A percentile compares a stretch with the other conserved stretches of the same genome.
Evolutionary conservation across 1,140 invertebrate species (phyloP).

Genomic region (Trissolcus basalis): DNA sequence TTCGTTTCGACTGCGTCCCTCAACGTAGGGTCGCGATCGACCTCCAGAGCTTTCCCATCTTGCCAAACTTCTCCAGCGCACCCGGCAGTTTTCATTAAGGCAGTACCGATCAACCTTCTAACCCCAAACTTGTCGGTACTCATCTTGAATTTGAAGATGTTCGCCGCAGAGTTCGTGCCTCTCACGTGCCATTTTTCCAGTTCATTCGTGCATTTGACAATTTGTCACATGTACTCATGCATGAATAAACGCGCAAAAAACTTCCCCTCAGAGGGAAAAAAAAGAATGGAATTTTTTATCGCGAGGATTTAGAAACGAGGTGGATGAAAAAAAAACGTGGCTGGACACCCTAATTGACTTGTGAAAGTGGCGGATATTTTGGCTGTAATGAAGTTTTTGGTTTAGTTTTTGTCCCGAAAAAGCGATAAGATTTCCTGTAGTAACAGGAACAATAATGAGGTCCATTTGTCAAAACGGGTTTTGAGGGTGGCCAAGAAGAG

Average conservation of each 20-base stretch:
- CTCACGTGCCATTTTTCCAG: background rate
- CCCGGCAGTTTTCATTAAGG: constrained; percentile 65
- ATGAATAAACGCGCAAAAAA: too few relatives aligned
- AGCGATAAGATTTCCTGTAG: constrained; percentile 34
- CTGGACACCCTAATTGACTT: constrained; percentile 5
- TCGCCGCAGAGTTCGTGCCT: constrained; percentile 20
- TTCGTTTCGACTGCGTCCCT: constrained; percentile 58
- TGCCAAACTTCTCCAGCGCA: constrained; percentile 47
- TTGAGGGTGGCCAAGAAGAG: constrained; percentile 11
- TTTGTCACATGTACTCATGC: background rate
- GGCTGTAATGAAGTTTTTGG: constrained; percentile 19
- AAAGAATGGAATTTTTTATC: too few relatives aligned
- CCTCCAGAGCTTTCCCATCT: constrained; percentile 37
- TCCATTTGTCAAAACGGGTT: constrained; percentile 44
- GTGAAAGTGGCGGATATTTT: background rate
- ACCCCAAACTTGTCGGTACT: constrained; percentile 39
- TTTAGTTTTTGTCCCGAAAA: constrained; percentile 30
- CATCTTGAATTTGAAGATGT: constrained; percentile 37
- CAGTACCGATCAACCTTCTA: constrained; percentile 49
- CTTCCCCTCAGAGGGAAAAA: too few relatives aligned
- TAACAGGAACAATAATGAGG: constrained; percentile 34
- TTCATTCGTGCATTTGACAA: background rate
- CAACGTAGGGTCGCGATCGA: constrained; percentile 42
- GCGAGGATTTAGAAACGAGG: too few relatives aligned
- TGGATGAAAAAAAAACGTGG: too few relatives aligned